phyloP scores from a whole-genome alignment of 23 tunicate species.

The Pegea sp. region DNA sequence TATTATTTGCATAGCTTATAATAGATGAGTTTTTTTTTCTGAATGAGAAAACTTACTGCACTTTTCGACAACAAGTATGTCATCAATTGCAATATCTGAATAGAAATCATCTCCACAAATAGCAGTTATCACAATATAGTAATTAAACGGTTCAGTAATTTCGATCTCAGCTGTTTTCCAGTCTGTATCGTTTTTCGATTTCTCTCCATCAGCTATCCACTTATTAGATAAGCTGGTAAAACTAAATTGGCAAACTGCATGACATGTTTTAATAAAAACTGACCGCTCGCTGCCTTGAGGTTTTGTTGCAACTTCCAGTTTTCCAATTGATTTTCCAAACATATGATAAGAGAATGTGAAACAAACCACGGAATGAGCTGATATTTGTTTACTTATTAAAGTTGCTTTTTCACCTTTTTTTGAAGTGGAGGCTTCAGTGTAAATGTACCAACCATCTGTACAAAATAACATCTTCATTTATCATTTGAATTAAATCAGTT shows the following conservation, averaged over 20 bases:
- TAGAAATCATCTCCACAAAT: constrained; percentile 33
- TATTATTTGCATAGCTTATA: no score
- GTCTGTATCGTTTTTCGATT: constrained; percentile 46
- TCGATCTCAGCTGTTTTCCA: constrained; percentile 46
- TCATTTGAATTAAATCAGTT: no score
- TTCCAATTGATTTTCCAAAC: constrained; percentile 53
- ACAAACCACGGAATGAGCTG: constrained; percentile 13
- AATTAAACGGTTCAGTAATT: constrained; percentile 15
- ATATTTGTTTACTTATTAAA: constrained; percentile 32
- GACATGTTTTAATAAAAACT: neutral
- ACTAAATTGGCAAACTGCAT: neutral
- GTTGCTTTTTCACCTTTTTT: constrained; percentile 27
- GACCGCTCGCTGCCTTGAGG: constrained; percentile 13
- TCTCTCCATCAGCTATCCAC: constrained; percentile 31
- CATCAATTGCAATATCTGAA: constrained; percentile 84
- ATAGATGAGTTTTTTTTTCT: no score
- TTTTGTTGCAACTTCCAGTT: constrained; percentile 27
- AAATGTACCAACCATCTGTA: constrained; percentile 63
- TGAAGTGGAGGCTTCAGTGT: constrained; percentile 74
- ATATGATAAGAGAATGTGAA: constrained; percentile 61
- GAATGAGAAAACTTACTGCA: constrained; percentile 1
- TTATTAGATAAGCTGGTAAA: constrained; percentile 14
- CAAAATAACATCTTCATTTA: no score
- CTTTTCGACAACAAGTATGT: constrained; percentile 5
- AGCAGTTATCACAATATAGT: constrained; percentile 25